Evolutionary conservation across 2,113 vertebrate species (phyloP), one percentile per base, ranked within the genome.

Genomic region (Megaceryle maxima): DNA sequence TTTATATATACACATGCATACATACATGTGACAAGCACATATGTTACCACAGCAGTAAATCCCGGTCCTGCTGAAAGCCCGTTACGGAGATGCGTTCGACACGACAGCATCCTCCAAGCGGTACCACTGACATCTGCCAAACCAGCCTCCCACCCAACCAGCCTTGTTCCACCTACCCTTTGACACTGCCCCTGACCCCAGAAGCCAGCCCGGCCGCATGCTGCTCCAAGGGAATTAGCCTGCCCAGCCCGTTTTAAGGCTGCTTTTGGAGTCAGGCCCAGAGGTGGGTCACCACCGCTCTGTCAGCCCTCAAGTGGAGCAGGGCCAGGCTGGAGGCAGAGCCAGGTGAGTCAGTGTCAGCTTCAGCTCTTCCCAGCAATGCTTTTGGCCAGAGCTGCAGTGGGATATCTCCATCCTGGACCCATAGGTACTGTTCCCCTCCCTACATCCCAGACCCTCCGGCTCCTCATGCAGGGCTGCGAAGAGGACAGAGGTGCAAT

Each of bases 71-170:
- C 74, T 18, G 50, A 37, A 63, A 76, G 79, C 56, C 31, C 0
- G 0, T 75, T n/a, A n/a, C 0, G 4, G 73, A 33, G 15, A 39
- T 1, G 6, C 1, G 10, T 66, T 67, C 41, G 39, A 28, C 33
- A 22, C 15, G 51, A 29, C 2, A 13, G 64, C 26, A 17, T 33
- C 66, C 87, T 57, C 60, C 75, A 50, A n/a, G 67, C 43, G 2
- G 5, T 11, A 10, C 5, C 5, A 6, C 50, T 53, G 51, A 24
- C 15, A 35, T 17, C 26, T 69, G 21, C 68, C 7, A 33, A 17
- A 63, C 15, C 9, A 44, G 33, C 50, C 28, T 22, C 56, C 44
- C 75, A 29, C 5, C 17, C 62, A 44, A 7, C 2, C 20, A 33
- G 37, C 18, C 41, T 60, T 39, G n/a, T 18, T 6, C 44, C 6